Percentiles rank a stretch among this genome's conserved stretches.
Evolutionary conservation across 2,888 invertebrate species (phyloP).

Genomic region (Plebejus melissa): DNA sequence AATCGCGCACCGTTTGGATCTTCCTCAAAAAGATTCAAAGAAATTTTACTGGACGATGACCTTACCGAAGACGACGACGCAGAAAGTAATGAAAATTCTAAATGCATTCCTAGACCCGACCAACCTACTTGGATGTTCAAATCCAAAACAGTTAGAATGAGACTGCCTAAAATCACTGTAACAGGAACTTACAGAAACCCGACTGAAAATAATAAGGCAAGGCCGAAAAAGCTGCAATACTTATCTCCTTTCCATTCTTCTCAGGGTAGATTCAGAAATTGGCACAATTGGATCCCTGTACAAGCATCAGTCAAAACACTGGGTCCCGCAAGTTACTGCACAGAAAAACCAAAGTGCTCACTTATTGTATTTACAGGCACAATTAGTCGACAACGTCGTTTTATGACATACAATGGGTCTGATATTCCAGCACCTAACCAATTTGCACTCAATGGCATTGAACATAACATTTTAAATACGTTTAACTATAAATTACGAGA

Average conservation of each 20-base stretch:
- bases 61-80: conserved; percentile 36
- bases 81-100: conserved; percentile 29
- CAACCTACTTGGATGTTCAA: conserved; percentile 56
- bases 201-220: conserved; percentile 35
- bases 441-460: conserved; percentile 53
- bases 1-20: conserved; percentile 52
- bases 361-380: conserved; percentile 58
- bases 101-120: conserved; percentile 3
- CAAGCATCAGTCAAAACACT: conserved; percentile 48
- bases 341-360: conserved; percentile 47
- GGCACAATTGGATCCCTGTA: conserved; percentile 59
- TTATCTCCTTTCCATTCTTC: conserved; percentile 57
- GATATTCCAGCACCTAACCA: conserved; percentile 55
- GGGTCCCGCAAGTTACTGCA: conserved; percentile 54
- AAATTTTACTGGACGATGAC: conserved; percentile 28
- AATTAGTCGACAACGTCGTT: conserved; percentile 49
- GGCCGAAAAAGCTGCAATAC: conserved; percentile 44
- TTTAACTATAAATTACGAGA: conserved; percentile 50
- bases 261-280: conserved; percentile 57
- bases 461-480: conserved; percentile 52
- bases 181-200: conserved; percentile 53
- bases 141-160: conserved; percentile 57
- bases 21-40: conserved; percentile 52
- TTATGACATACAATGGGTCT: conserved; percentile 36
- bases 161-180: conserved; percentile 45